Base-by-base conservation (phyloP, 2,888 invertebrate species). In the Hecatera dysodea region DNA sequence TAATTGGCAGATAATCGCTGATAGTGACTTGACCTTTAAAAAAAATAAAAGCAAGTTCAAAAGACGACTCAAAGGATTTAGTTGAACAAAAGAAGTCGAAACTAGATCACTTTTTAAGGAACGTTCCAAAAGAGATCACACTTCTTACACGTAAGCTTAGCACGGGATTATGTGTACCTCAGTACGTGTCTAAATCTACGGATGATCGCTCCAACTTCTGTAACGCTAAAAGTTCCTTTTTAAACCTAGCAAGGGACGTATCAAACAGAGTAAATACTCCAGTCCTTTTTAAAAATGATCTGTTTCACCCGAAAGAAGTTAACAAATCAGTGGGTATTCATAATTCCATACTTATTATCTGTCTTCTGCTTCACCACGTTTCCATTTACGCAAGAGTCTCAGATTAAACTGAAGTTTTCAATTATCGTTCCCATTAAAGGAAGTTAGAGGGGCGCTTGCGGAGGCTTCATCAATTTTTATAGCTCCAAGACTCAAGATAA, bases 351-450 rank as follows among this genome's bases (percentile, higher is more conserved):
- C 89, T n/a, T 88, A 90, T 89, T 87, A 89, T 87, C 88, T 88
- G 88, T 90, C 87, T 90, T 92, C 88, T 87, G 87, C 88, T 87
- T 81, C 87, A 82, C 80, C 85, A 88, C 83, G 86, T 93, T 92
- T 91, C 92, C 90, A 92, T 93, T 92, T 92, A 91, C 89, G 87
- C 86, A 89, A 87, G 88, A 88, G 87, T 89, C 88, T 90, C 86
- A 88, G 91, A 91, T 92, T 92, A 92, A 91, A 91, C 90, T 89
- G 87, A 93, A 93, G 92, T 93, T 93, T 93, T 93, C 93, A 93
- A 93, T 93, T 93, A 93, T 93, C 90, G 91, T 88, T 81, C 86
- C 91, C 90, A 91, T 93, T 93, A 91, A 87, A 86, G 86, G 83
- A 86, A 87, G 85, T 85, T 81, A 82, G 74, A 75, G 83, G 86